Evolutionary conservation across 1,140 invertebrate species (phyloP).

Genomic region (Nasonia giraulti): DNA sequence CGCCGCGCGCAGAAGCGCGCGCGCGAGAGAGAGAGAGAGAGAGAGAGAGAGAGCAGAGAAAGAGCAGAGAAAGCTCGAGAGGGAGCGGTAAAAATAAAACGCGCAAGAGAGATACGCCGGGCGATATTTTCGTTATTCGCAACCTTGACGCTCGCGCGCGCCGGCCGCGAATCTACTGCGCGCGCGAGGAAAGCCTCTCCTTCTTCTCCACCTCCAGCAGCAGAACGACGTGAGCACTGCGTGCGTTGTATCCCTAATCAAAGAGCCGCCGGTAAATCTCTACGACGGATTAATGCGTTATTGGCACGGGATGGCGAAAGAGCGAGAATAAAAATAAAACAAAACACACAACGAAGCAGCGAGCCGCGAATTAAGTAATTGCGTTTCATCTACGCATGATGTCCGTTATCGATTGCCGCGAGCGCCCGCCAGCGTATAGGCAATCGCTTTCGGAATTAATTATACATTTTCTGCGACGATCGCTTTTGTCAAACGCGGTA

Average conservation of each 20-base stretch:
- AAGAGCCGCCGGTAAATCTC: not conserved
- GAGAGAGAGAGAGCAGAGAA: too few relatives aligned
- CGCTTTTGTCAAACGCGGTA: not conserved
- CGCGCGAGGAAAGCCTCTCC: not conserved
- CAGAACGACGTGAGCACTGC: not conserved
- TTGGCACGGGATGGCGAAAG: not conserved
- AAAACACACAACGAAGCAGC: not conserved
- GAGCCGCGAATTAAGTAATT: slow-evolving; percentile 1
- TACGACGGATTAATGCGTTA: not conserved
- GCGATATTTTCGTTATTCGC: slow-evolving; percentile 32
- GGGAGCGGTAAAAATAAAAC: slow-evolving; percentile 34
- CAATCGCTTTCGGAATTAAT: not conserved
- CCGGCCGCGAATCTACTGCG: not conserved
- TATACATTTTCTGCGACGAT: not conserved
- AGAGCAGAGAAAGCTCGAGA: not conserved
- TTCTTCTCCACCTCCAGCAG: not conserved
- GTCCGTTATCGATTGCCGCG: not conserved
- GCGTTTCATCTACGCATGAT: not conserved
- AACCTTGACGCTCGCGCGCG: slow-evolving; percentile 23
- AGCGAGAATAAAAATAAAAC: not conserved
- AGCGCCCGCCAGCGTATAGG: not conserved
- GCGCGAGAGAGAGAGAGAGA: too few relatives aligned
- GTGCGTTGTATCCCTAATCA: not conserved
- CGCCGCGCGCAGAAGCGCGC: not conserved
- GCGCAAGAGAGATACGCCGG: not conserved